Conservation (phyloP, 2,888 invertebrate species). For the Elysia crispata region DNA sequence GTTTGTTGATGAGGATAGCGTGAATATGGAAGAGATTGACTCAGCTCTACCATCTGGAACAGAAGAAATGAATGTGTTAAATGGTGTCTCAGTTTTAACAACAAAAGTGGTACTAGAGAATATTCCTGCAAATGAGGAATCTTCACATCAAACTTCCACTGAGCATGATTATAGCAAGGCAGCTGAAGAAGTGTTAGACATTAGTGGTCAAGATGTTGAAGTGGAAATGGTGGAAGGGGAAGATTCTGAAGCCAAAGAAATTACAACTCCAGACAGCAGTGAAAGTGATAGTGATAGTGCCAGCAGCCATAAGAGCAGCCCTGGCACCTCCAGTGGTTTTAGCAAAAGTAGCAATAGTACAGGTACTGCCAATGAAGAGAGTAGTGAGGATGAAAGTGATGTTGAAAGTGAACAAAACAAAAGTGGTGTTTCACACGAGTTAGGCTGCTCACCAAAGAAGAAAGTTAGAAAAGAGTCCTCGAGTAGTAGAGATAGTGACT, state of each 20-base stretch:
- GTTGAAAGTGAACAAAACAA: not conserved
- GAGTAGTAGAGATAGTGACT: not conserved
- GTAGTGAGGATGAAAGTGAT: not conserved
- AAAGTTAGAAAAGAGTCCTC: no score
- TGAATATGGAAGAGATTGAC: not conserved
- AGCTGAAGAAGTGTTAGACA: not conserved
- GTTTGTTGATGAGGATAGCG: not conserved
- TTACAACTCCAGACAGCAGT: no score
- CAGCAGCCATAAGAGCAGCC: not conserved
- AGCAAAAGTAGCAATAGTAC: constrained; percentile 17
- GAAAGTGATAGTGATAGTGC: no score
- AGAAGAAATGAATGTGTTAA: no score
- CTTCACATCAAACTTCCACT: no score
- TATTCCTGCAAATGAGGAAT: no score
- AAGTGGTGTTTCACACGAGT: not conserved
- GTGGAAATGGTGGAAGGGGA: not conserved
- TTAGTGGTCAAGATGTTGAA: no score
- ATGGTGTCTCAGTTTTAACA: no score
- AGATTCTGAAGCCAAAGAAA: no score
- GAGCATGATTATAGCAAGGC: not conserved
- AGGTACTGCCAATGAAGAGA: not conserved
- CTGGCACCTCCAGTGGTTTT: constrained; percentile 5
- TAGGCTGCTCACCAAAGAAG: not conserved
- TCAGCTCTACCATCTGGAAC: no score
- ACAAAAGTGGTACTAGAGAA: no score